Conservation (phyloP, 1,140 invertebrate genomes). For the Xylocopa sonorina region DNA sequence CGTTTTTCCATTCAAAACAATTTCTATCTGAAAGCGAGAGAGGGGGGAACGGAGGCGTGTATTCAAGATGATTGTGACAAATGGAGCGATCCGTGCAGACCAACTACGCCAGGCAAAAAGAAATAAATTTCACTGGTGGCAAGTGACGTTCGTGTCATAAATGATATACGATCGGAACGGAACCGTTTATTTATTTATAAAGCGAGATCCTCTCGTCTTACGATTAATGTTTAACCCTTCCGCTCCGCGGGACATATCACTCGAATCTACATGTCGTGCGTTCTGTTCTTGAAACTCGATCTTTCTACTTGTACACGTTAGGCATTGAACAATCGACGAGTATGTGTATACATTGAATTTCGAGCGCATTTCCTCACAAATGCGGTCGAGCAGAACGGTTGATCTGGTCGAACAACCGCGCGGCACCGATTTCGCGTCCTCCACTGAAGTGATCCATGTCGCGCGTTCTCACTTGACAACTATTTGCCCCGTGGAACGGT, state of each 20-base stretch:
- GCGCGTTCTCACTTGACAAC: slow-evolving; percentile 12
- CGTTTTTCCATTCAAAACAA: slow-evolving; percentile 8
- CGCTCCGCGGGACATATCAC: too few relatives aligned
- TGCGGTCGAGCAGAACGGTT: too few relatives aligned
- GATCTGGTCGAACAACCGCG: neutral
- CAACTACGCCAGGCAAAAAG: neutral
- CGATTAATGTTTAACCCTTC: neutral
- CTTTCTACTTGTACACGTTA: too few relatives aligned
- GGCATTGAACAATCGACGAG: too few relatives aligned
- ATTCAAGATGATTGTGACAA: slow-evolving; percentile 13
- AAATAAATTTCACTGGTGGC: slow-evolving; percentile 4
- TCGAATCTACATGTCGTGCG: too few relatives aligned
- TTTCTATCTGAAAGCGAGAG: neutral
- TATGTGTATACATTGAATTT: too few relatives aligned
- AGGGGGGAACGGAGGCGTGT: neutral
- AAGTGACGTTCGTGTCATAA: slow-evolving; percentile 13
- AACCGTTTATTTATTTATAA: slow-evolving; percentile 26
- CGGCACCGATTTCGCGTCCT: neutral
- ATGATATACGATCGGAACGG: slow-evolving; percentile 22
- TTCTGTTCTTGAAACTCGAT: too few relatives aligned
- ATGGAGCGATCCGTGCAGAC: neutral
- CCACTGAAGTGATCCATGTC: neutral
- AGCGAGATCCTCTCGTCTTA: too few relatives aligned
- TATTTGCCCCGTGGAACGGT: neutral
- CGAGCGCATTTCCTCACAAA: too few relatives aligned